Evolutionary conservation across 2,888 invertebrate genomes (phyloP), one percentile per base, ranked within the genome.

Genomic region (Chorisops tibialis): DNA sequence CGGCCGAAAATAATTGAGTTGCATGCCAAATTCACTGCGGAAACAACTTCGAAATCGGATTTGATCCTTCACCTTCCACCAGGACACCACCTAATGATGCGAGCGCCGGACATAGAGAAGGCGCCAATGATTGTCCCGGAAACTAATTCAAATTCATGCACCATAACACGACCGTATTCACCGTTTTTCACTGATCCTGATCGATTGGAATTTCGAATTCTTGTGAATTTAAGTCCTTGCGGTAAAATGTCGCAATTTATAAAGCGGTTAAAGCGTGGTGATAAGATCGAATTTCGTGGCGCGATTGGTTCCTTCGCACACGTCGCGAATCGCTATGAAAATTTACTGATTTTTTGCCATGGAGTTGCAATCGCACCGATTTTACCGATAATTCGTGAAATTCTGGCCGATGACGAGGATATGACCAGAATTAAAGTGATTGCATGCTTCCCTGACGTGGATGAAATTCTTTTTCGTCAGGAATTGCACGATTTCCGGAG

Each of bases 291-390:
- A 60, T 87, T 89, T 83, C 79, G 90, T 69, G 91, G 91, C 0
- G 89, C 91, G 0, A 87, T 87, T 77, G 88, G 89, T 7, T 75
- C 79, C 51, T 86, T 82, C 73, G 67, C 73, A 37, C 74, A 84
- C 35, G 69, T 71, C 63, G 75, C 73, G 14, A 81, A 82, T 69
- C 71, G 70, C 45, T 80, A 75, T 70, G 75, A 77, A 64, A 64
- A 75, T 62, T 68, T 84, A 16, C 65, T 82, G 1, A 78, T 85
- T 71, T 74, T 87, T 45, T 81, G 87, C 48, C 89, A 89, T 72
- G 91, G 91, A 1, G 88, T 90, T 21, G 91, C 90, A 0, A 82
- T 91, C 65, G 85, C 88, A 16, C 87, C 91, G 22, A 81, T 89
- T 70, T 80, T 83, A 68, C 80, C 84, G 14, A 81, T 91, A 11